These are phyloP conservation scores for Pogonophryne albipinna DNA, from an alignment of 2,797 vertebrate genomes.

Conservation along the genomic window DNA sequence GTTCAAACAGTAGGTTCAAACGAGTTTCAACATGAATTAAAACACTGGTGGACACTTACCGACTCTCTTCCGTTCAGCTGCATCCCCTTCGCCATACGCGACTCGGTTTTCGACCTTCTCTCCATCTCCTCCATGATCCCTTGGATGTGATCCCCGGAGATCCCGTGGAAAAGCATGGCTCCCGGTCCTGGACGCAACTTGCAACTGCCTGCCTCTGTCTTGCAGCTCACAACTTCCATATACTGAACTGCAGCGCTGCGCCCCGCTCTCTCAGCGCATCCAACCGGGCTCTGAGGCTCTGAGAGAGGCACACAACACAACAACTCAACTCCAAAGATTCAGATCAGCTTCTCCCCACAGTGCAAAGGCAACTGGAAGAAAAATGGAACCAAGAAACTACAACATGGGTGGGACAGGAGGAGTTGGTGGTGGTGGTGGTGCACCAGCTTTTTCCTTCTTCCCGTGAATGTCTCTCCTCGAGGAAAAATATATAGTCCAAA, in stretches of 20 bases:
- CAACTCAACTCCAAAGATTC: conserved; percentile 53
- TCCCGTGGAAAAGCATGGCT: conserved; percentile 99
- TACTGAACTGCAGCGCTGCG: conserved; percentile 82
- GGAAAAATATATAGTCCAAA: conserved; percentile 81
- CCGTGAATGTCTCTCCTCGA: conserved; percentile 70
- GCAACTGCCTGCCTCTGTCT: conserved; percentile 96
- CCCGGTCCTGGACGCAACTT: conserved; percentile 97
- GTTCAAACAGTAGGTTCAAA: not conserved
- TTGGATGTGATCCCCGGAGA: conserved; percentile 99
- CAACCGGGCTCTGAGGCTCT: conserved; percentile 82
- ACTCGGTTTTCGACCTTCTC: conserved; percentile 95
- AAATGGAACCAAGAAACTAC: conserved; percentile 51
- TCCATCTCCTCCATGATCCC: conserved; percentile 99
- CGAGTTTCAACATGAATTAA: conserved; percentile 1
- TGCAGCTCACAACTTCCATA: conserved; percentile 99
- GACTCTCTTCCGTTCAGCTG: conserved; percentile 97
- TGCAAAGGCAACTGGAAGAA: conserved; percentile 61
- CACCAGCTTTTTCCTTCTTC: conserved; percentile 68
- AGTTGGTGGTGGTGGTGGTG: conserved; percentile 33
- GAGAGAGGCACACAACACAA: conserved; percentile 64
- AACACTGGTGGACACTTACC: conserved; percentile 83
- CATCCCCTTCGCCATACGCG: conserved; percentile 94
- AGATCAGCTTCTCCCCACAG: conserved; percentile 63
- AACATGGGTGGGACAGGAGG: conserved; percentile 69
- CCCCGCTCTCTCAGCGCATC: conserved; percentile 91